Evolutionary conservation across 2,113 vertebrate genomes (phyloP).

Genomic region (Alouatta palliata): DNA sequence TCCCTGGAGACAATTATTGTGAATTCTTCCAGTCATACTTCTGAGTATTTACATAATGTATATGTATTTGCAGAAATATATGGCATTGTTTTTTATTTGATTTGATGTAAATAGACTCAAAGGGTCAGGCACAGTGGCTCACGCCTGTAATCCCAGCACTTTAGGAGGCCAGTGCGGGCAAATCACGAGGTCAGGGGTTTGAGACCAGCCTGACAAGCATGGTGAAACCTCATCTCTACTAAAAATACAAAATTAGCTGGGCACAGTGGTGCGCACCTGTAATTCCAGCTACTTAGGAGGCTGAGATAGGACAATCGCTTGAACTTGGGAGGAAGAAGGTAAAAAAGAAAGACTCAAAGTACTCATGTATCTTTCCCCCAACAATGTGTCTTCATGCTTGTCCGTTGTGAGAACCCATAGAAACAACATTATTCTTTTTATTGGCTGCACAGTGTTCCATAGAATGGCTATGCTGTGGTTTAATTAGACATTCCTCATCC

Average conservation of each 20-base stretch:
- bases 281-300: too few species aligned
- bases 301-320: too few species aligned
- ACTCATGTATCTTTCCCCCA: neutral
- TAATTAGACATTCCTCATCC: neutral
- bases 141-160: too few species aligned
- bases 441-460: rapidly evolving
- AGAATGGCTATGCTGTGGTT: rapidly evolving
- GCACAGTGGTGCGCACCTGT: too few species aligned
- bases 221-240: too few species aligned
- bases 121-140: too few species aligned
- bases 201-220: too few species aligned
- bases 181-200: too few species aligned
- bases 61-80: neutral
- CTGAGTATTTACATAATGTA: neutral
- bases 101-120: neutral
- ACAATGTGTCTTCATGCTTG: rapidly evolving
- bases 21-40: neutral
- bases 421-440: too few species aligned
- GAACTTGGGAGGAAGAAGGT: too few species aligned
- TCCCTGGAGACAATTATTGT: neutral
- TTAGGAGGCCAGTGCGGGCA: too few species aligned
- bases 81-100: neutral
- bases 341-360: neutral
- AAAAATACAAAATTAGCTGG: too few species aligned
- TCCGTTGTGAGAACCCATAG: neutral